Percentiles rank a stretch among this genome's conserved stretches.
Evolutionary conservation across 1,140 invertebrate genomes (phyloP).

Genomic region (Ips typographus): DNA sequence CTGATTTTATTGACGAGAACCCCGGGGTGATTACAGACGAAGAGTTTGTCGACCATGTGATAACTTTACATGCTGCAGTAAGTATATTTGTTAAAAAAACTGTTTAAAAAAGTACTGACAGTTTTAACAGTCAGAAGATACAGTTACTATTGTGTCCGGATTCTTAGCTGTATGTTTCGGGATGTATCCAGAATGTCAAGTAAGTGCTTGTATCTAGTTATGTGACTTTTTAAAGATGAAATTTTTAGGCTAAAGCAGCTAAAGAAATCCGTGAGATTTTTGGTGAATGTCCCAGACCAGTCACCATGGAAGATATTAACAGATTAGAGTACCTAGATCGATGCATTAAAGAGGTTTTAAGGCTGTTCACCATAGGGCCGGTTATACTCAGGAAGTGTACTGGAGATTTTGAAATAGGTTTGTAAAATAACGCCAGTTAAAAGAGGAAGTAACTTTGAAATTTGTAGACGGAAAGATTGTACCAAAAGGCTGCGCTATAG

Average conservation of each 20-base stretch:
- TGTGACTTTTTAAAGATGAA: conserved; percentile 1
- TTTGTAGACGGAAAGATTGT: conserved; percentile 51
- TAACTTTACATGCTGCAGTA: conserved; percentile 36
- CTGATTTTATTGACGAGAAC: conserved; percentile 14
- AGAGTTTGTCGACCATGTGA: conserved; percentile 30
- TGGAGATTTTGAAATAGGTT: conserved; percentile 57
- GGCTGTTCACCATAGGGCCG: conserved; percentile 73
- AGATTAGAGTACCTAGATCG: conserved; percentile 72
- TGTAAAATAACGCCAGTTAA: conserved; percentile 44
- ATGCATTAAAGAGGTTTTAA: conserved; percentile 68
- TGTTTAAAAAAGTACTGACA: conserved; percentile 23
- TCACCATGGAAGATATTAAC: conserved; percentile 46
- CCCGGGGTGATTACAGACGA: conserved; percentile 7
- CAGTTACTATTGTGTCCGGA: conserved; percentile 30
- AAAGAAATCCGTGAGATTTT: conserved; percentile 35
- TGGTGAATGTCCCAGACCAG: conserved; percentile 15
- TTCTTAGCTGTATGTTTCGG: conserved; percentile 36
- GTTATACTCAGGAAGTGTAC: conserved; percentile 63
- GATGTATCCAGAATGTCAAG: conserved; percentile 40
- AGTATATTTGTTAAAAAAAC: conserved; percentile 14
- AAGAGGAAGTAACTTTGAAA: conserved; percentile 60
- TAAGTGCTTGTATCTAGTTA: background rate
- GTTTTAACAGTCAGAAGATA: conserved; percentile 31
- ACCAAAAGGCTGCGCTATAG: conserved; percentile 58
- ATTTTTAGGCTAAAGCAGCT: conserved; percentile 10